phyloP scores from a whole-genome alignment of 2,888 invertebrate genomes.

The Sthenelais limicola region DNA sequence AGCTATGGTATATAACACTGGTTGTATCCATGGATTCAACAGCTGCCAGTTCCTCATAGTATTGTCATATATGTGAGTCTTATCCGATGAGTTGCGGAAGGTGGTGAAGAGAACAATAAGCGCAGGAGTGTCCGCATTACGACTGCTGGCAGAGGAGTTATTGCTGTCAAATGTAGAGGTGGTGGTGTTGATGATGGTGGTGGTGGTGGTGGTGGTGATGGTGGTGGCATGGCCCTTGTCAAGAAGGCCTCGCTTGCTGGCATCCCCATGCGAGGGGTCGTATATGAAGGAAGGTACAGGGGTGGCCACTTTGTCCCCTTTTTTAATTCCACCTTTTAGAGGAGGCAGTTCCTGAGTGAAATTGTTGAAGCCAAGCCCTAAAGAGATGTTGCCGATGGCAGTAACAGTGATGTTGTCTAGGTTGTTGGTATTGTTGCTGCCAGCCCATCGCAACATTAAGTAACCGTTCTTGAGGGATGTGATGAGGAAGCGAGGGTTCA shows the following conservation, averaged over 20 bases:
- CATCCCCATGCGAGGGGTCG: too few relatives aligned
- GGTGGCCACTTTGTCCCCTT: too few relatives aligned
- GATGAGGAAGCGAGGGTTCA: conserved; percentile 31
- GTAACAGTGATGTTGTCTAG: too few relatives aligned
- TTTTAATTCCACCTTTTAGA: too few relatives aligned
- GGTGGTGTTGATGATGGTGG: too few relatives aligned
- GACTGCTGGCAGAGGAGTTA: not conserved
- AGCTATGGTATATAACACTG: conserved; percentile 29
- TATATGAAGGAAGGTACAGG: too few relatives aligned
- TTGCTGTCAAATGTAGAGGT: not conserved
- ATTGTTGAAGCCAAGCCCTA: too few relatives aligned
- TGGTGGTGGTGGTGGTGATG: too few relatives aligned
- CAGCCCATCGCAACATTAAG: not conserved
- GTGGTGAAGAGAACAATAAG: conserved; percentile 38
- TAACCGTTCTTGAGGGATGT: conserved; percentile 4
- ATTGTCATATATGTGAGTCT: conserved; percentile 29
- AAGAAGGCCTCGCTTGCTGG: too few relatives aligned
- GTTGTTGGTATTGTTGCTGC: not conserved
- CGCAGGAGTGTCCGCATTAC: not conserved
- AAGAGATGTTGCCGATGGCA: too few relatives aligned
- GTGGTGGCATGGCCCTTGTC: too few relatives aligned
- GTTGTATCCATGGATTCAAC: conserved; percentile 23
- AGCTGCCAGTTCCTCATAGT: conserved; percentile 40
- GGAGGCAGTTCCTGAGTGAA: too few relatives aligned
- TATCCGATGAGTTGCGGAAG: conserved; percentile 22